These are phyloP conservation scores for Agrypnia vestita DNA, from an alignment of 1,140 invertebrate species.

Conservation along the genomic window DNA sequence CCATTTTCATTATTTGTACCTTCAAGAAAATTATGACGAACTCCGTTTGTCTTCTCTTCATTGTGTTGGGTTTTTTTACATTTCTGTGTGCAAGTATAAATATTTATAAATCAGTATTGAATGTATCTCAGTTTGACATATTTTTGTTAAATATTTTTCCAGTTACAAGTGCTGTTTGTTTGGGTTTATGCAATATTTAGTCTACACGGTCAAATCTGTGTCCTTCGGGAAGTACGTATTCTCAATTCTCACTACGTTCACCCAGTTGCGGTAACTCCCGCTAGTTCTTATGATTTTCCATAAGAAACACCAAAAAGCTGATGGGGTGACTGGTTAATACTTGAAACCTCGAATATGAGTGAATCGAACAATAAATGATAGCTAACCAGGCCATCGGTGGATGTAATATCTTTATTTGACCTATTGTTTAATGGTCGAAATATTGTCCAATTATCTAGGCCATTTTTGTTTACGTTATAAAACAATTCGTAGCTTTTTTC, in stretches of 20 bases:
- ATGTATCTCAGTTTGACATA: neutral
- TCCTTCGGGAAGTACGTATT: neutral
- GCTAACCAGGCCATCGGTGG: neutral
- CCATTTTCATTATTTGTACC: neutral
- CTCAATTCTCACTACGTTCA: neutral
- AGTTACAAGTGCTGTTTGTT: neutral
- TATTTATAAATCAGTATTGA: constrained; percentile 14
- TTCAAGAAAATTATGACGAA: constrained; percentile 25
- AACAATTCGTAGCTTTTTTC: constrained; percentile 58
- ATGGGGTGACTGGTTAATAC: neutral
- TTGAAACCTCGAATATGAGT: neutral
- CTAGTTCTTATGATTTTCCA: neutral
- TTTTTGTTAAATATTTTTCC: neutral
- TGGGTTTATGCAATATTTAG: neutral
- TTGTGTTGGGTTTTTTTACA: constrained; percentile 20
- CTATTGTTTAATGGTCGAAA: constrained; percentile 6
- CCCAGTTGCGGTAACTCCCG: neutral
- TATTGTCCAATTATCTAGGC: constrained; percentile 46
- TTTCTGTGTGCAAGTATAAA: constrained; percentile 41
- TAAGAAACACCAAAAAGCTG: neutral
- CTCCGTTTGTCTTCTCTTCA: constrained; percentile 16
- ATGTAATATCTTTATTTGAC: neutral
- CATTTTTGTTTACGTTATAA: constrained; percentile 56
- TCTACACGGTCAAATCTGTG: too few relatives aligned
- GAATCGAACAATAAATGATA: neutral